These are phyloP conservation scores for Capitella teleta DNA, from an alignment of 1,140 invertebrate species.

Conservation along the genomic window DNA sequence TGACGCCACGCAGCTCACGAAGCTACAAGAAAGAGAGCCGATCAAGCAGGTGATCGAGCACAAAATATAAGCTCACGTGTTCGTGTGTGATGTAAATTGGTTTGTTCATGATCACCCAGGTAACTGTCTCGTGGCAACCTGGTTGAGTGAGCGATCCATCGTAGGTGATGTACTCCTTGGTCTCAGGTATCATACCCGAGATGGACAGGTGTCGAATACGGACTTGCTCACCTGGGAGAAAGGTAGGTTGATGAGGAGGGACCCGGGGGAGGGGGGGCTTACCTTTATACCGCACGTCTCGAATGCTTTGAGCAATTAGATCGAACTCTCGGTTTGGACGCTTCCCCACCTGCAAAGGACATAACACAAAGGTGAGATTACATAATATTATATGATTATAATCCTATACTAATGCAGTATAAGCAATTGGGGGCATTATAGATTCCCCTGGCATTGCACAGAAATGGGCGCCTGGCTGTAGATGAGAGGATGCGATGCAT, in stretches of 20 bases:
- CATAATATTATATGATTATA: no score
- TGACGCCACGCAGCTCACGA: slow-evolving; percentile 63
- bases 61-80: slow-evolving; percentile 27
- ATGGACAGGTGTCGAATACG: slow-evolving; percentile 19
- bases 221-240: slow-evolving; percentile 18
- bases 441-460: no score
- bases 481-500: no score
- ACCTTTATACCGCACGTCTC: slow-evolving; percentile 10
- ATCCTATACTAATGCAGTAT: no score
- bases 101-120: slow-evolving; percentile 40
- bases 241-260: neutral
- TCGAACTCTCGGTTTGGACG: slow-evolving; percentile 11
- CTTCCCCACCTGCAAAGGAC: no score
- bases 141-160: slow-evolving; percentile 40
- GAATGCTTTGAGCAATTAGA: slow-evolving; percentile 7
- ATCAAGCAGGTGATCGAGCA: neutral
- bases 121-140: slow-evolving; percentile 39
- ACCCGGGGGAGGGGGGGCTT: neutral
- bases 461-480: no score
- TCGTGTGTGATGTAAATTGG: slow-evolving; percentile 33
- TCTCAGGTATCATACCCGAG: slow-evolving; percentile 25
- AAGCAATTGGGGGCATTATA: no score
- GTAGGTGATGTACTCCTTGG: slow-evolving; percentile 36
- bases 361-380: no score
- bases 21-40: slow-evolving; percentile 27